phyloP scores from a whole-genome alignment of 2,113 vertebrate genomes.

The Thryonomys swinderianus region DNA sequence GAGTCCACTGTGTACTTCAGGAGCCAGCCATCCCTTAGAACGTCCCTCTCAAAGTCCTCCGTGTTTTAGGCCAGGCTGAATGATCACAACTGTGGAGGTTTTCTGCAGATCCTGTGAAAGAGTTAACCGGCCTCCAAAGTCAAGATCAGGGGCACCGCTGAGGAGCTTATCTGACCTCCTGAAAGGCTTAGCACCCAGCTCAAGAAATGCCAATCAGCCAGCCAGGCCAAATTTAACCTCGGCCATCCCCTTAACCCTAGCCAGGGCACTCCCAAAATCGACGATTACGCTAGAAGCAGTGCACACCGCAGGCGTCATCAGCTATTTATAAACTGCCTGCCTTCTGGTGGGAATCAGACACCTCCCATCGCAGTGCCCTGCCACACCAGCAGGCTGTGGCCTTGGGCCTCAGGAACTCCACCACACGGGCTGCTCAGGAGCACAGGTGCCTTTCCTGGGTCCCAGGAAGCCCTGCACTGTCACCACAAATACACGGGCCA shows the following conservation, averaged over 20 bases:
- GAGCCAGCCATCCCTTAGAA: background rate
- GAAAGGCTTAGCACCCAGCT: constrained; percentile 75
- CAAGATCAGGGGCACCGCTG: constrained; percentile 65
- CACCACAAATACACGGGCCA: background rate
- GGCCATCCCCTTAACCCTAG: background rate
- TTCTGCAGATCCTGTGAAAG: background rate
- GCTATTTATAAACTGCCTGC: constrained; percentile 72
- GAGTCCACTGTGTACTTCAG: background rate
- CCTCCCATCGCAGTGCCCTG: background rate
- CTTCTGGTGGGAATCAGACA: constrained; percentile 37
- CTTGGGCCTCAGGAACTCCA: background rate
- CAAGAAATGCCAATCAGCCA: constrained; percentile 71
- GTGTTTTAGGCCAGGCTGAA: background rate
- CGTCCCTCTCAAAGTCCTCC: background rate
- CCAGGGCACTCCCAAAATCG: constrained; percentile 70
- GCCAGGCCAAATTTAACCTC: constrained; percentile 71
- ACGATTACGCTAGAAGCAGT: constrained; percentile 62
- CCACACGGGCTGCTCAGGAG: accelerated
- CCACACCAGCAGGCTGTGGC: background rate
- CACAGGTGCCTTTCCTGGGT: background rate
- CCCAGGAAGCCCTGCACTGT: accelerated
- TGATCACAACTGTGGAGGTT: background rate
- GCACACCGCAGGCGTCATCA: background rate
- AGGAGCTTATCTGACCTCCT: constrained; percentile 79
- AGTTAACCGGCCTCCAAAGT: constrained; percentile 64